Conservation (phyloP, 2,797 vertebrate species). For the Hypotaenidia philippensis region DNA sequence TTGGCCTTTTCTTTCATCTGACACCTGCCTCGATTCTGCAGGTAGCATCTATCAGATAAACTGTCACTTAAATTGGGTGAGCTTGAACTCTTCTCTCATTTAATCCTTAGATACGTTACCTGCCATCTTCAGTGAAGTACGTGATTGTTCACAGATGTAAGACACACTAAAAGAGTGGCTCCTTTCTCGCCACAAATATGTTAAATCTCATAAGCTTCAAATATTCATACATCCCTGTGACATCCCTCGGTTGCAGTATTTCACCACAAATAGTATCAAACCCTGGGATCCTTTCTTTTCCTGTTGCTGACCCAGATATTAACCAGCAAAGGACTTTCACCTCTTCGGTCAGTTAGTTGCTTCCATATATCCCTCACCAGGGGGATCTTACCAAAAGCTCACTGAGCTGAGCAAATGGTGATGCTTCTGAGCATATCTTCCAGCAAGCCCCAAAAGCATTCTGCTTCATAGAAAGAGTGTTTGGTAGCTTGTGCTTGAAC, state of each 20-base stretch:
- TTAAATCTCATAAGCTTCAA: not conserved
- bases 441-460: not conserved
- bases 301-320: not conserved
- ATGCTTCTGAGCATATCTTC: not conserved
- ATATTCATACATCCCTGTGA: not conserved
- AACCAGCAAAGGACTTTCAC: not conserved
- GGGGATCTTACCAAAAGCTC: not conserved
- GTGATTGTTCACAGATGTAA: not conserved
- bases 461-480: not conserved
- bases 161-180: not conserved
- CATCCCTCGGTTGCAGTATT: not conserved
- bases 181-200: not conserved
- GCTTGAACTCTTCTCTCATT: not conserved
- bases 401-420: not conserved
- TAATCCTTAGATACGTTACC: not conserved
- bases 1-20: not conserved
- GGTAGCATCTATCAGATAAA: not conserved
- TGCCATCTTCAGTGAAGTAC: not conserved
- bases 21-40: not conserved
- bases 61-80: not conserved
- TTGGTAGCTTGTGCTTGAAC: fast-evolving
- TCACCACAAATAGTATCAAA: not conserved
- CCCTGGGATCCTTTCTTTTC: not conserved
- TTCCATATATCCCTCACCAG: not conserved
- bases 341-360: not conserved